Base-by-base conservation (phyloP, 2,797 vertebrate species). In the Steatocranus sp. region DNA sequence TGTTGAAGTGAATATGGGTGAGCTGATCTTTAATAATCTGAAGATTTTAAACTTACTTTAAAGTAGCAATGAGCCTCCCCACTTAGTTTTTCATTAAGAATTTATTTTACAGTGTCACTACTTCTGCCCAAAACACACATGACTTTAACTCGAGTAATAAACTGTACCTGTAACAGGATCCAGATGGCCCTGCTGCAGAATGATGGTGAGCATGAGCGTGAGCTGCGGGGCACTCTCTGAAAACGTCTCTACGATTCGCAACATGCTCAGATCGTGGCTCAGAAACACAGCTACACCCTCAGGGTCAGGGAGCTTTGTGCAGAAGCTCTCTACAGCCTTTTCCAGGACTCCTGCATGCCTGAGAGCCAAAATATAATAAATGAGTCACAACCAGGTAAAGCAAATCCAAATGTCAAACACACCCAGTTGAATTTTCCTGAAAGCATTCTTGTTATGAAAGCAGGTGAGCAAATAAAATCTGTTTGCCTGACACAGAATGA, bases 241-340 rank as follows among this genome's bases (percentile, higher is more conserved):
- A 87, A 98, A 99, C 1, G 97, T 96, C 96, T 99, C 96, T 0
- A 99, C 92, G 63, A 99, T 92, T 18, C 97, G 96, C 83, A 99
- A 95, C 96, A 98, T 93, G 92, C 96, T 97, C 92, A 99, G 95
- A 82, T 99, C 98, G 1, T 97, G 95, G 27, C 83, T 96, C 78
- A 97, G 91, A 79, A 75, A 97, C 58, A 92, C 93, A 0, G 96
- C 92, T 0, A 68, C 34, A 2, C 34, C 89, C 11, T 54, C 17
- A 0, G 63, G 8, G 36, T 43, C 20, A 17, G 14, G 8, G 20
- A 43, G 0, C 1, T 5, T 1, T 0, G 15, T 6, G 20, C 0
- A 1, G 49, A 54, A 73, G 23, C 66, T 79, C 2, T 5, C 1
- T 2, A 93, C 0, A 0, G 93, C 89, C 0, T 80, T 32, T 78